A percentile compares a stretch with the other conserved stretches of the same genome.
Evolutionary conservation across 2,113 vertebrate species (phyloP).

Genomic region (Canis aureus): DNA sequence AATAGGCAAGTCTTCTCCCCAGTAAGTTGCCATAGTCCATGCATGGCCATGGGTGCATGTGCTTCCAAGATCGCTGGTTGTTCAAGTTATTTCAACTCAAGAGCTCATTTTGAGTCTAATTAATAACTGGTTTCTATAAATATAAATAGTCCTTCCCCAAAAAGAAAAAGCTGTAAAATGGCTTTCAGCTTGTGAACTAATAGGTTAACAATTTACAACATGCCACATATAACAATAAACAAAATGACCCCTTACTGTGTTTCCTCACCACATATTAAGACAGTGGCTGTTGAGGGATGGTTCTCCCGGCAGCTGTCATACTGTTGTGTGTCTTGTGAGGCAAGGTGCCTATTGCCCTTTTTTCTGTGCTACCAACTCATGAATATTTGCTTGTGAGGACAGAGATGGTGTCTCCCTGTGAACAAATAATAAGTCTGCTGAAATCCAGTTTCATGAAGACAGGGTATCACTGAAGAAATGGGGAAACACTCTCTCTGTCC

Average conservation of each 20-base stretch:
- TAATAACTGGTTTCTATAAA: background rate
- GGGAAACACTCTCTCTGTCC: background rate
- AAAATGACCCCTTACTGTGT: background rate
- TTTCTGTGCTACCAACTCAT: background rate
- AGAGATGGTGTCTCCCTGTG: background rate
- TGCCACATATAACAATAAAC: background rate
- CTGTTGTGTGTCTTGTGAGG: background rate
- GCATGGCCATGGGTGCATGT: background rate
- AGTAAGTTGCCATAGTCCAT: background rate
- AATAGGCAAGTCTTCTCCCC: background rate
- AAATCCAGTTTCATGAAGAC: background rate
- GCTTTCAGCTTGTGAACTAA: background rate
- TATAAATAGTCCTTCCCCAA: background rate
- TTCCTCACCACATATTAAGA: background rate
- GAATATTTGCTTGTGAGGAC: background rate
- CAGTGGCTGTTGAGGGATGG: fast-evolving
- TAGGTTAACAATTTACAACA: background rate
- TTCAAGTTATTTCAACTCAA: background rate
- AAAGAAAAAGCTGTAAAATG: background rate
- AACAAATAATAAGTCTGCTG: background rate
- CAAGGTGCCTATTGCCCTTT: background rate
- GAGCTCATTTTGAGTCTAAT: conserved; percentile 63
- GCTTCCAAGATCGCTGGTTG: background rate
- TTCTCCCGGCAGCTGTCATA: background rate
- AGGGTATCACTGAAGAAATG: fast-evolving